Evolutionary conservation across 2,113 vertebrate genomes (phyloP).

Genomic region (Callipepla squamata): DNA sequence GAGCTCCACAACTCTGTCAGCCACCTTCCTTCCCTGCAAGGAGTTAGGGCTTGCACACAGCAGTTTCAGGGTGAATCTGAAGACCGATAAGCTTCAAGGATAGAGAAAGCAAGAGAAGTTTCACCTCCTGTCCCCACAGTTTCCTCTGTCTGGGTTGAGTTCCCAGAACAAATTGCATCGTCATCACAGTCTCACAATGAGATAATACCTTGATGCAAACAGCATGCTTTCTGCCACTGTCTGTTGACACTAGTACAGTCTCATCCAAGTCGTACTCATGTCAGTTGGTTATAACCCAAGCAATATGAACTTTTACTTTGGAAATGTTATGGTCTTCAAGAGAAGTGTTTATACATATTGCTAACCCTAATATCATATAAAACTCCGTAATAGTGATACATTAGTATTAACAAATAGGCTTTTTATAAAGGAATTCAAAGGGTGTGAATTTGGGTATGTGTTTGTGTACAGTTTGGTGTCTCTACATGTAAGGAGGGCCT

Average conservation of each 20-base stretch:
- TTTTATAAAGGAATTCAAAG: background rate
- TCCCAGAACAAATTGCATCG: slow-evolving; percentile 25
- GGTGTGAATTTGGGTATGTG: background rate
- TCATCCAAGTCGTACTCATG: background rate
- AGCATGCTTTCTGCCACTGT: background rate
- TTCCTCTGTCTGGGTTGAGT: slow-evolving; percentile 40
- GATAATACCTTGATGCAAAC: background rate
- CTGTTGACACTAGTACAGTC: background rate
- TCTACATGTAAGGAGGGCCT: background rate
- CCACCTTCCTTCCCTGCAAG: background rate
- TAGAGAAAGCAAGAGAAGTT: slow-evolving; percentile 5
- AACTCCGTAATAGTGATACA: background rate
- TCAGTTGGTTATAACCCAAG: background rate
- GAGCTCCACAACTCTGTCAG: rapidly evolving
- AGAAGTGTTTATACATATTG: background rate
- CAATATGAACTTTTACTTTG: background rate
- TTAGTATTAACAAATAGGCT: background rate
- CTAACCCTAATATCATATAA: background rate
- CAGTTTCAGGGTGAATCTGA: background rate
- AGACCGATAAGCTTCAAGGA: background rate
- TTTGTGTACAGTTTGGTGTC: background rate
- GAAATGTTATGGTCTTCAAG: background rate
- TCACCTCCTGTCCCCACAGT: background rate
- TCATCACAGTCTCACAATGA: background rate
- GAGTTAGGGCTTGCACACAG: background rate